Conservation (phyloP, 1,140 invertebrate genomes). For the Phortica variegata region DNA sequence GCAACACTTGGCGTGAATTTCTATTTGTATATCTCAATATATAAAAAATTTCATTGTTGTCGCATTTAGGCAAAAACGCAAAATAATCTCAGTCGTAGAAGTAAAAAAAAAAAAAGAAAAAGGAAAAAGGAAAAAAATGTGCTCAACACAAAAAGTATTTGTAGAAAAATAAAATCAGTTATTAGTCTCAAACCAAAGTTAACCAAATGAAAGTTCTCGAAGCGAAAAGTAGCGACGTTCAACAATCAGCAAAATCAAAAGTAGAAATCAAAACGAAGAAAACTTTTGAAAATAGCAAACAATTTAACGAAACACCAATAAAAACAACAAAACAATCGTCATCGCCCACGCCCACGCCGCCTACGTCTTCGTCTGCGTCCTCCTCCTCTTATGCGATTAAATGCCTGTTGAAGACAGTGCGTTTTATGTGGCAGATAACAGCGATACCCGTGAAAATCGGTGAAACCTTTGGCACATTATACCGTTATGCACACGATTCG, state of each 20-base stretch:
- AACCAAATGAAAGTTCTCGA: neutral
- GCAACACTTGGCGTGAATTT: too few relatives aligned
- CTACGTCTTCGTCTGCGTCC: constrained; percentile 26
- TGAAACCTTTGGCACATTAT: constrained; percentile 50
- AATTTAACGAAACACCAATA: constrained; percentile 17
- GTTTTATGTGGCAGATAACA: constrained; percentile 57
- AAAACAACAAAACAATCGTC: constrained; percentile 23
- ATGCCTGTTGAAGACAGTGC: constrained; percentile 50
- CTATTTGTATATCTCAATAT: too few relatives aligned
- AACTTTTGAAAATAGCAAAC: neutral
- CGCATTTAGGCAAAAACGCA: too few relatives aligned
- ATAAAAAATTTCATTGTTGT: too few relatives aligned
- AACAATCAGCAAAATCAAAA: constrained; percentile 13
- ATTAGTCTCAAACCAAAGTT: neutral
- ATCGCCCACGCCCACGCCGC: neutral
- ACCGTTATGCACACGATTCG: constrained; percentile 52
- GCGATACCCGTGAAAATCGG: constrained; percentile 53
- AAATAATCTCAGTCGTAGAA: too few relatives aligned
- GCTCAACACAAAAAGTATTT: too few relatives aligned
- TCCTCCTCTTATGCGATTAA: constrained; percentile 55
- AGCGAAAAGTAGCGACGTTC: constrained; percentile 3
- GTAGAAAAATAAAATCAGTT: constrained; percentile 11
- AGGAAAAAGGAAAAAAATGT: too few relatives aligned
- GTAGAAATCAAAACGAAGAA: neutral
- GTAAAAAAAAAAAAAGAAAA: too few relatives aligned